Evolutionary conservation across 2,888 invertebrate species (phyloP), one percentile per base, ranked within the genome.

Genomic region (Nomada ferruginata): DNA sequence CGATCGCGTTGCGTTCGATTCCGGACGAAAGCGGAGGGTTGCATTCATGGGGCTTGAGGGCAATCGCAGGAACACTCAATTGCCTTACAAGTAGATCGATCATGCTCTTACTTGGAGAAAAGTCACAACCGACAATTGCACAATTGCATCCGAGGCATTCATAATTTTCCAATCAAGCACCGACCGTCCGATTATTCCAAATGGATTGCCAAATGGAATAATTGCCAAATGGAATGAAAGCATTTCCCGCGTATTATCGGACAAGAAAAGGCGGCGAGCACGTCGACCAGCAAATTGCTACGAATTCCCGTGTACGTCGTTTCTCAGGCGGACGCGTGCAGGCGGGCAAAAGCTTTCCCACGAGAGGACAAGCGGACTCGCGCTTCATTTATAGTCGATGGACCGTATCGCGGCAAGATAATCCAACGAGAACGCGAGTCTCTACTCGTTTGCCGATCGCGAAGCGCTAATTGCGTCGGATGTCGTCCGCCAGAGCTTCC

Each of bases 61-160:
- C 79, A 77, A 83, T 83, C 77, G 77, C 82, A 80, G 84, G 84
- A 84, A 79, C 76, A 79, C 79, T 83, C 84, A 83, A 84, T 84
- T 83, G 84, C 76, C 63, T 83, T 83, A 79, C 84, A 71, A 84
- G 84, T 82, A 79, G 83, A 76, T 84, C 84, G 77, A 83, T 76
- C 74, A 83, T 79, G 82, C 79, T 68, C 83, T 82, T 76, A 65
- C 64, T 74, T 70, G 66, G 79, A 74, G 74, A 79, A 79, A 81
- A 81, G 73, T 81, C 81, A 59, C 81, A 55, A 81, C 78, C 81
- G 73, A 69, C 81, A 81, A 81, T 81, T 81, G 81, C 73, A 60
- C 81, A 78, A 81, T 81, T 81, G 69, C 81, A 64, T 59, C 55
- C 26, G 69, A 13, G 64, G 73, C 65, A 65, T 81, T 81, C 78